A percentile compares a stretch with the other conserved stretches of the same genome.
These are phyloP conservation scores for Palaemon carinicauda DNA, from an alignment of 1,140 invertebrate genomes.

Conservation along the genomic window DNA sequence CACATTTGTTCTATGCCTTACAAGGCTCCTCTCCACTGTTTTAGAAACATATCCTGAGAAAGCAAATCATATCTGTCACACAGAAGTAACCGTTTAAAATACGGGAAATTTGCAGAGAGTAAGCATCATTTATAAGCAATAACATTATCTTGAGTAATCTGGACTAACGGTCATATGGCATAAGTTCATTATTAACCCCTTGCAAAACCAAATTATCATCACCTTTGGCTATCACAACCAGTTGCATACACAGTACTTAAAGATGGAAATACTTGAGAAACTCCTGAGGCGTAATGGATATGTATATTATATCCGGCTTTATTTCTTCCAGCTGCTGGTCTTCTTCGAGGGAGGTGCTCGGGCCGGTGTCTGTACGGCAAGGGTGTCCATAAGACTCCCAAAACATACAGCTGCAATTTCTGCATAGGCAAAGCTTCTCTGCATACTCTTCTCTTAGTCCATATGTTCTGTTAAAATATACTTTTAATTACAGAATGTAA, in stretches of 20 bases:
- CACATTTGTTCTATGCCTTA: too few relatives aligned
- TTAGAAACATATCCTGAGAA: too few relatives aligned
- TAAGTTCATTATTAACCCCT: too few relatives aligned
- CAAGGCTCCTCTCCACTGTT: too few relatives aligned
- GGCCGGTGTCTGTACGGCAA: constrained; percentile 84
- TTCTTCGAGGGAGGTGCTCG: not conserved
- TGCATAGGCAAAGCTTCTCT: constrained; percentile 92
- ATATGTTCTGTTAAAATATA: constrained; percentile 60
- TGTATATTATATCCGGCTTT: constrained; percentile 35
- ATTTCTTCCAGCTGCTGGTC: not conserved
- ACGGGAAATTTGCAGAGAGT: too few relatives aligned
- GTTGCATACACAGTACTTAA: not conserved
- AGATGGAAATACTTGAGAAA: constrained; percentile 49
- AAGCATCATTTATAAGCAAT: too few relatives aligned
- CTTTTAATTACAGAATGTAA: not conserved
- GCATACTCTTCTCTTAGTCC: constrained; percentile 93
- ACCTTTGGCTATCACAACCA: too few relatives aligned
- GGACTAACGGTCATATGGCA: too few relatives aligned
- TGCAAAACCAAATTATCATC: too few relatives aligned
- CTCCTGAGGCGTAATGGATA: constrained; percentile 44
- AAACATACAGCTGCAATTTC: constrained; percentile 94
- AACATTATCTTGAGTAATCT: too few relatives aligned
- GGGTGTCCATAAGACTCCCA: constrained; percentile 94
- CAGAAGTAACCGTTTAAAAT: too few relatives aligned
- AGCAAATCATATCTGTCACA: too few relatives aligned